A percentile compares a stretch with the other conserved stretches of the same genome.
Evolutionary conservation across 2,888 invertebrate species (phyloP).

Genomic region (Volucella inanis): DNA sequence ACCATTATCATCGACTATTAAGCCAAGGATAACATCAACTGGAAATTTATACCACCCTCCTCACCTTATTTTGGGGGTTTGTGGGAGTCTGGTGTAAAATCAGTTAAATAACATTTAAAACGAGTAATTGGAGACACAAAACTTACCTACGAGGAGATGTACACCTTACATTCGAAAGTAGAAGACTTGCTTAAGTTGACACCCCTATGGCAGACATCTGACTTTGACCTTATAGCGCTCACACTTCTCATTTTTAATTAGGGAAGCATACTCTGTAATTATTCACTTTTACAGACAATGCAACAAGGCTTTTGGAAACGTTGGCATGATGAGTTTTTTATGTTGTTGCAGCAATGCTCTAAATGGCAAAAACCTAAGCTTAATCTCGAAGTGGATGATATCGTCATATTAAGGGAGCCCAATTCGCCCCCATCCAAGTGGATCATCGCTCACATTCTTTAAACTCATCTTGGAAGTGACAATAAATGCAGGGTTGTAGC

Average conservation of each 20-base stretch:
- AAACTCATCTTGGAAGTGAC: constrained; percentile 14
- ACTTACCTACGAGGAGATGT: constrained; percentile 36
- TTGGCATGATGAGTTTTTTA: constrained; percentile 38
- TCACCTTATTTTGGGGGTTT: constrained; percentile 47
- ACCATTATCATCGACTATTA: constrained; percentile 14
- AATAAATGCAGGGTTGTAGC: constrained; percentile 23
- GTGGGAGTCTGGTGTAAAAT: constrained; percentile 41
- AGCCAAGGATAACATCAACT: constrained; percentile 25
- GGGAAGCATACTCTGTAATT: constrained; percentile 11
- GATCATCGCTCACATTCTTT: constrained; percentile 28
- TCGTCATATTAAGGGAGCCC: constrained; percentile 43
- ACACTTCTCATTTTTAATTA: neutral
- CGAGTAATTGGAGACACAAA: constrained; percentile 26
- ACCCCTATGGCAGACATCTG: constrained; percentile 31
- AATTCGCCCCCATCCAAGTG: constrained; percentile 41
- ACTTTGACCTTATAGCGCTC: constrained; percentile 7
- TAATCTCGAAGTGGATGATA: constrained; percentile 15
- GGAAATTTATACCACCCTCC: constrained; percentile 42
- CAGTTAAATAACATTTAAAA: constrained; percentile 26
- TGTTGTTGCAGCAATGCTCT: constrained; percentile 16
- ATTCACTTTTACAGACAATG: constrained; percentile 32
- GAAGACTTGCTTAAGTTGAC: constrained; percentile 17
- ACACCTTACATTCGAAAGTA: constrained; percentile 22
- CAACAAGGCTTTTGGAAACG: constrained; percentile 51
- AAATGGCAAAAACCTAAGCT: constrained; percentile 28